A percentile compares a stretch with the other conserved stretches of the same genome.
These are phyloP conservation scores for Blera fallax DNA, from an alignment of 2,888 invertebrate species.

Conservation along the genomic window DNA sequence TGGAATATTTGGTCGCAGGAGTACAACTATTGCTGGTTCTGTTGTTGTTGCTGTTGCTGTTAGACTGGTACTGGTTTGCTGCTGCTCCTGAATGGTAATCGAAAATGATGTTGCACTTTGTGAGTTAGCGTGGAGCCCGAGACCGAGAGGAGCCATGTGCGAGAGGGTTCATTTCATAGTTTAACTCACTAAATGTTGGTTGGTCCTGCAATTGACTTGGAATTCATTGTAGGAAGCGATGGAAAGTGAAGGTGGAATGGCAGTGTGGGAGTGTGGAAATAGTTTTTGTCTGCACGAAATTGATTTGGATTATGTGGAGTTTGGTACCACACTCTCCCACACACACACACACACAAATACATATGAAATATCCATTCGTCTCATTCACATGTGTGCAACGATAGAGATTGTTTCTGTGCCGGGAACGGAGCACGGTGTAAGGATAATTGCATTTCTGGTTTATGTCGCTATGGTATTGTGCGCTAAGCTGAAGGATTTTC, in stretches of 20 bases:
- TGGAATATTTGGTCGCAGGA: constrained; percentile 60
- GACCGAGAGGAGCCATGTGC: constrained; percentile 7
- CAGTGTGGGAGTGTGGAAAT: constrained; percentile 14
- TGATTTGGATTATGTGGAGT: constrained; percentile 70
- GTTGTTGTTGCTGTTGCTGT: constrained; percentile 15
- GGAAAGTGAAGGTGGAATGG: background rate
- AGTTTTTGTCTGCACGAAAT: constrained; percentile 69
- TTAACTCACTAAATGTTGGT: constrained; percentile 70
- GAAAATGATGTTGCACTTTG: constrained; percentile 66
- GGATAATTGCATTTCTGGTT: constrained; percentile 72
- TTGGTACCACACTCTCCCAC: background rate
- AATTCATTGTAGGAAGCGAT: constrained; percentile 31
- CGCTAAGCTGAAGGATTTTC: constrained; percentile 70
- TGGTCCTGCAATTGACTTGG: constrained; percentile 69
- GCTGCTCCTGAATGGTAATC: constrained; percentile 53
- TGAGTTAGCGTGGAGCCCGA: background rate
- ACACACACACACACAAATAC: background rate
- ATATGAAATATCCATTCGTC: background rate
- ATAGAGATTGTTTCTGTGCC: constrained; percentile 20
- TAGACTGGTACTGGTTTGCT: too few relatives aligned
- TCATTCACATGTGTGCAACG: background rate
- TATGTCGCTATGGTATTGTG: constrained; percentile 69
- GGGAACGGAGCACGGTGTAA: constrained; percentile 53
- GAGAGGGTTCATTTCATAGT: constrained; percentile 54
- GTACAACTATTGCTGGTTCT: constrained; percentile 2